Base-by-base conservation (phyloP, 2,113 vertebrate genomes). In the Cathartes aura region DNA sequence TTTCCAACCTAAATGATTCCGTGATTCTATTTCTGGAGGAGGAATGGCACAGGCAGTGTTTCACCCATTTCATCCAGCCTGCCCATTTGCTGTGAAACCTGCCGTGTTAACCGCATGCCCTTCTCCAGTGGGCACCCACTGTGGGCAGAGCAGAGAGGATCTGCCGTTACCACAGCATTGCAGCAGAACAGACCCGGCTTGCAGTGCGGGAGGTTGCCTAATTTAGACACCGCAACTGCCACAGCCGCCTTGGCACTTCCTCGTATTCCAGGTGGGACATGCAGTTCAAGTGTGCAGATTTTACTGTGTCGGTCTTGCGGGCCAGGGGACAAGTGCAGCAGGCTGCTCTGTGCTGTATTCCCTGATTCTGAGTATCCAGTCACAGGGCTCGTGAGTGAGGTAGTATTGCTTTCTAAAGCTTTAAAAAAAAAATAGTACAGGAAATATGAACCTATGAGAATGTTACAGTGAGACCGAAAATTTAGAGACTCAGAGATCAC, bases 71-170 rank as follows among this genome's bases (percentile, higher is more conserved):
- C 23, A 4, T 15, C 42, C 23, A 38, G 50, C 15, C 34, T 30
- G 32, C 16, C 58, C 52, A 4, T 22, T n/a, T 64, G n/a, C 8
- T 12, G 15, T 12, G 50, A 23, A 34, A 27, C 42, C 50, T 23
- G 18, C 27, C 1, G 1, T 4, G 42, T 15, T 30, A 29, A 8
- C n/a, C 8, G 1, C 42, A 10, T 2, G 4, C 30, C 47, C 40
- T 53, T 34, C 29, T 30, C 34, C 47, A 8, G 23, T 2, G 5
- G 36, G 38, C 53, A 19, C 23, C 10, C 4, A 0, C 47, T 0
- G 0, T 3, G 38, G 47, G 62, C 63, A 52, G 45, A 52, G 62
- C 62, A 40, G 40, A 16, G 55, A 18, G 63, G 64, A 18, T 13
- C 42, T 36, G 27, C 64, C 29, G 2, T 12, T 40, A 27, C 47